Evolutionary conservation across 2,888 invertebrate genomes (phyloP).

Genomic region (Ypsolopha scabrella): DNA sequence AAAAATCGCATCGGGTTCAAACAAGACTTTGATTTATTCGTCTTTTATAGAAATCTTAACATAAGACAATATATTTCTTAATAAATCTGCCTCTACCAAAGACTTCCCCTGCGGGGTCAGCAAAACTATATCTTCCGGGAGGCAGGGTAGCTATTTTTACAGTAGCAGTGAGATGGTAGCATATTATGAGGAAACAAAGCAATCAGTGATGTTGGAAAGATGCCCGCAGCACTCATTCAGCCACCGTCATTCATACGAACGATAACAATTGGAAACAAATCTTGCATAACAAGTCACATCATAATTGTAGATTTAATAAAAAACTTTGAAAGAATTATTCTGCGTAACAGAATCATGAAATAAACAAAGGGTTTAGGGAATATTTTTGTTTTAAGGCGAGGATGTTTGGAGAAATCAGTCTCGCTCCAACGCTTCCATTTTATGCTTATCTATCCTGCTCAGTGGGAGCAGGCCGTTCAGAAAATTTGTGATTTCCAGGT

Average conservation of each 20-base stretch:
- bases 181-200: constrained; percentile 42
- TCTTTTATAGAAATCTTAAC: constrained; percentile 6
- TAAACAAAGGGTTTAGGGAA: too few species aligned
- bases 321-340: neutral
- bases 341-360: too few species aligned
- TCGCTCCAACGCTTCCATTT: too few species aligned
- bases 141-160: constrained; percentile 1
- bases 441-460: too few species aligned
- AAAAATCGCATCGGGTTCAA: neutral
- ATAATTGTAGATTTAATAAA: neutral
- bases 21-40: constrained; percentile 2
- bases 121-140: neutral
- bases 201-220: constrained; percentile 32
- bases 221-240: constrained; percentile 30
- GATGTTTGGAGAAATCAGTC: too few species aligned
- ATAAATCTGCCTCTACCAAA: constrained; percentile 12
- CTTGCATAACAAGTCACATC: neutral
- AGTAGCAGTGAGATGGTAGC: constrained; percentile 18
- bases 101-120: neutral
- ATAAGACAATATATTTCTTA: constrained; percentile 8
- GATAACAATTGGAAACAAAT: neutral
- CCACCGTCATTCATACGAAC: constrained; percentile 32
- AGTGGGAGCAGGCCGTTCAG: too few species aligned
- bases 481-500: too few species aligned
- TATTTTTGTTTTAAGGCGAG: too few species aligned